Base-by-base conservation (phyloP, 2,888 invertebrate species). In the Cheilosia vernalis region DNA sequence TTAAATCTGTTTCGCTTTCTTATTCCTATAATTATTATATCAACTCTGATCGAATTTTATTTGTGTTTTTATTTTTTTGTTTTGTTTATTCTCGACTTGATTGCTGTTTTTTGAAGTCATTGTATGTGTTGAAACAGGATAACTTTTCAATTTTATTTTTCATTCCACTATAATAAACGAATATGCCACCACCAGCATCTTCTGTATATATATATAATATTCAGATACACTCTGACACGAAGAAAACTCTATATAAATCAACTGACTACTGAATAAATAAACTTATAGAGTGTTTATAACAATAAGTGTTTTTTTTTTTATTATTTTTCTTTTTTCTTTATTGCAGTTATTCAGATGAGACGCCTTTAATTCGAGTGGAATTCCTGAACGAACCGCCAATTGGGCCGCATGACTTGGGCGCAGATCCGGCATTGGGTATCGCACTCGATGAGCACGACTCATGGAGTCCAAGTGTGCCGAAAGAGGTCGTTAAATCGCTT, bases 401-500 rank as follows among this genome's bases (percentile, higher is more conserved):
- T 61, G 96, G 95, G 0, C 94, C 96, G 0, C 95, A 95, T 55
- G 96, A 97, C 90, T 93, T 98, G 56, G 97, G 97, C 60, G 95
- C 96, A 4, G 97, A 98, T 91, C 95, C 96, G 0, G 88, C 92
- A 0, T 93, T 98, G 72, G 96, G 97, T 7, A 93, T 98, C 51
- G 96, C 96, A 6, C 95, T 96, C 49, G 94, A 95, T 24, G 98
- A 99, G 90, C 96, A 97, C 0, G 98, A 99, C 90, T 97, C 97
- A 0, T 99, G 98, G 98, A 97, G 97, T 17, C 96, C 97, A 0
- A 96, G 96, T 21, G 97, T 97, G 61, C 97, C 97, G 24, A 97
- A 97, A 88, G 97, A 97, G 90, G 93, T 96, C 9, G 94, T 96
- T 13, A 94, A 93, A 90, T 95, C 95, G 81, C 92, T 97, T 30